Conservation (phyloP, 2,888 invertebrate genomes). For the Fragum whitleyi region DNA sequence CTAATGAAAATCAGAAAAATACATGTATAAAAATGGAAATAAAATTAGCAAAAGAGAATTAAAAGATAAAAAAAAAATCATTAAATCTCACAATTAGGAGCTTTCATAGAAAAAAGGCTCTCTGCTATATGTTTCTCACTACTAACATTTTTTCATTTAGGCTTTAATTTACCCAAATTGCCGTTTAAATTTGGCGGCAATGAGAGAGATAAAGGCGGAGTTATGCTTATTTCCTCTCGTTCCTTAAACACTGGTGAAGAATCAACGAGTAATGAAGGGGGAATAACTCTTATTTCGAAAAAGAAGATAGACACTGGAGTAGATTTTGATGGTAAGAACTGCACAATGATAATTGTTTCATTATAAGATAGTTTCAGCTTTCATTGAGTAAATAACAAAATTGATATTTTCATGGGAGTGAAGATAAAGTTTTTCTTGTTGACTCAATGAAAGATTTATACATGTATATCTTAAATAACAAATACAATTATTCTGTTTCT, state of each 20-base stretch:
- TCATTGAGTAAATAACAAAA: no score
- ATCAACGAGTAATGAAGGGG: conserved; percentile 66
- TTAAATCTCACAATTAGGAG: no score
- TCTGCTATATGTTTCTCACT: not conserved
- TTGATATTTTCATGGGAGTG: no score
- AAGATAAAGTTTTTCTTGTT: no score
- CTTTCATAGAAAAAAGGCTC: no score
- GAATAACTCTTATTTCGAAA: conserved; percentile 80
- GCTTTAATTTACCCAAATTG: conserved; percentile 77
- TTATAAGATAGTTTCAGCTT: not conserved
- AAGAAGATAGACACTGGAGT: conserved; percentile 72
- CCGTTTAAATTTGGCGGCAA: conserved; percentile 72
- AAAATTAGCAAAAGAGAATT: no score
- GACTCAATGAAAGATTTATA: no score
- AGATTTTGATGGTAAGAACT: conserved; percentile 73
- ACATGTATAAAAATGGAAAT: no score
- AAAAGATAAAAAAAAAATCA: no score
- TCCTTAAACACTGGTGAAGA: conserved; percentile 65
- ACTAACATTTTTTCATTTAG: conserved; percentile 71
- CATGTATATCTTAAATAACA: no score
- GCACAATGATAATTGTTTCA: not conserved
- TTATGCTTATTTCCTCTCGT: conserved; percentile 75
- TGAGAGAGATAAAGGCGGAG: conserved; percentile 67
- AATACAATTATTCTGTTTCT: no score
- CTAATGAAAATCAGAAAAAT: no score